Base-by-base conservation (phyloP, 2,113 vertebrate species). In the Catharus minimus region DNA sequence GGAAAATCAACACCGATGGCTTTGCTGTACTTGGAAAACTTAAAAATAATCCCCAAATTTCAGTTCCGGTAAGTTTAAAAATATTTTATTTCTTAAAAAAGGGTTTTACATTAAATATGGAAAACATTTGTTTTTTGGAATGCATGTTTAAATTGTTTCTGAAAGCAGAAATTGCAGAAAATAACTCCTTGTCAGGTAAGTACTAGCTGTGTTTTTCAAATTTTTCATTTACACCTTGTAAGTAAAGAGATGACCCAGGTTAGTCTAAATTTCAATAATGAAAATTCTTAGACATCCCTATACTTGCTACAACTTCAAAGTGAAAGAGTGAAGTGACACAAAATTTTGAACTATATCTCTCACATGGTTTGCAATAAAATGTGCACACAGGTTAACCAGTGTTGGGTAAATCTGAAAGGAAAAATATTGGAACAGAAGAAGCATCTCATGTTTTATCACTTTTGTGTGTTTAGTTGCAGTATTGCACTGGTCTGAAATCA, bases 11-110 rank as follows among this genome's bases (percentile, higher is more conserved):
- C 62, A 41, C 97, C 12, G 96, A 98, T 86, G 98, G 98, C 67
- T 98, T 98, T 90, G 98, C 98, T 4, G 86, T 98, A 46, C 97
- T 99, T 71, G 98, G 98, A 86, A 99, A 98, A 92, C 97, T 98
- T 56, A 98, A 95, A 90, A 98, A 98, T 53, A 98, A 98, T 82
- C 97, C 98, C 92, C 96, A 97, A 57, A 95, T 98, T 93, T 98
- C 98, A 68, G 96, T 98, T 82, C 98, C 98, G 92, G 98, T 99
- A 97, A 97, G 98, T 98, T 88, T 66, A 33, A 79, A 74, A 90
- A 67, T 26, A 3, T 93, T 85, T 76, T 44, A 41, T 61, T 83
- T 58, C 28, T 79, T 13, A 7, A 39, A 68, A 41, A 68, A 43
- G 1, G 36, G 26, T 55, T 93, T 73, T 69, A 19, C 21, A 32